Evolutionary conservation across 2,797 vertebrate genomes (phyloP).

Genomic region (Antennarius maculatus): DNA sequence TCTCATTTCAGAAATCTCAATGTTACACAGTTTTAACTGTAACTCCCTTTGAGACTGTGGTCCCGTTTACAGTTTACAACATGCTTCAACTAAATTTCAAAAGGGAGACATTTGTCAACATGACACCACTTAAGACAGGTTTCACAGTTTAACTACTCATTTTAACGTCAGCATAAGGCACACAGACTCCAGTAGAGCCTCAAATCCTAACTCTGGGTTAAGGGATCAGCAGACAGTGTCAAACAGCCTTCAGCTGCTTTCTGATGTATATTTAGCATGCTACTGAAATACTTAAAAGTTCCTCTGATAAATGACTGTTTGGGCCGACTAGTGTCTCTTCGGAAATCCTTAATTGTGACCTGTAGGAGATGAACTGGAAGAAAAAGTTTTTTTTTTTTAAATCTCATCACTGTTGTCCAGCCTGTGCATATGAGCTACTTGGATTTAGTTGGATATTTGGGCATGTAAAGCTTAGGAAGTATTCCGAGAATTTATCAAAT

Average conservation of each 20-base stretch:
- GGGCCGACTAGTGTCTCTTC: constrained; percentile 33
- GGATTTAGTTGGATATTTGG: constrained; percentile 59
- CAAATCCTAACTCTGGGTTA: constrained; percentile 59
- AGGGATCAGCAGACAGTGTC: constrained; percentile 71
- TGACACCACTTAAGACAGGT: constrained; percentile 51
- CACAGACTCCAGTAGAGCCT: constrained; percentile 41
- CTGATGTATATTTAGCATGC: constrained; percentile 78
- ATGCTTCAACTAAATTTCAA: constrained; percentile 10
- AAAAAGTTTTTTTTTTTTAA: constrained; percentile 31
- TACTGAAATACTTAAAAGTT: constrained; percentile 54
- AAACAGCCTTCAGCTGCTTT: constrained; percentile 67
- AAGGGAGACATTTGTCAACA: constrained; percentile 44
- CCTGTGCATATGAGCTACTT: constrained; percentile 35
- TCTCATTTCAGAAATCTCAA: neutral
- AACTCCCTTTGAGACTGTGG: neutral
- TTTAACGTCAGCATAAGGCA: constrained; percentile 52
- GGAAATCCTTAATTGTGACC: constrained; percentile 47
- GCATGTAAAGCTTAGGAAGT: constrained; percentile 65
- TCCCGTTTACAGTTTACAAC: constrained; percentile 10
- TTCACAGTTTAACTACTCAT: constrained; percentile 59
- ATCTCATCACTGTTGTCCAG: constrained; percentile 20
- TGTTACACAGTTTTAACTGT: neutral
- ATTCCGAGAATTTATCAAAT: constrained; percentile 72
- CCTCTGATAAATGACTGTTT: constrained; percentile 61
- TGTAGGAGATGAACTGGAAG: constrained; percentile 40